Evolutionary conservation across 2,797 vertebrate species (phyloP), one percentile per base, ranked within the genome.

Genomic region (Melopsittacus undulatus): DNA sequence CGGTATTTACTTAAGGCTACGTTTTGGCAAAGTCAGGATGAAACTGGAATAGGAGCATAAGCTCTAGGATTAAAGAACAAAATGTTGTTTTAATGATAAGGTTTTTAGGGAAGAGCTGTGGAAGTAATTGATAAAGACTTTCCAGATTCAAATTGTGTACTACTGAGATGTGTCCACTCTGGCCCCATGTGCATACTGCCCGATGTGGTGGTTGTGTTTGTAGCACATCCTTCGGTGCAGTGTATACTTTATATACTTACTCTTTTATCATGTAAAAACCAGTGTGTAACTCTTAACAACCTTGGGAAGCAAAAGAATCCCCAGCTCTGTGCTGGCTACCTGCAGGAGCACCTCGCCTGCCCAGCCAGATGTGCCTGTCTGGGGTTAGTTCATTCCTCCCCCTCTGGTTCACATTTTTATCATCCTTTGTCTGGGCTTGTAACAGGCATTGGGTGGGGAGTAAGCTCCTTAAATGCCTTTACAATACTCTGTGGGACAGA

Each of bases 361-460:
- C 48, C 34, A 67, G 69, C 62, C 57, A 78, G 24, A 49, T 78
- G 26, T 46, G 62, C 36, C 40, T 69, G 74, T 73, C 59, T 73
- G 42, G 11, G 23, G 5, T 72, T 49, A n/a, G 67, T 75, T 75
- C 32, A 36, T 94, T 92, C 83, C 43, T 79, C 69, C 70, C 75
- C 17, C 34, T 75, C 56, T 62, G 24, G 59, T 85, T 84, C 78
- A 74, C 42, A 17, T 90, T 84, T 89, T 87, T 81, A 29, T 73
- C 95, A 75, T 66, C 45, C 73, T 87, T 87, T 85, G 62, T 90
- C 73, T 84, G 81, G 56, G 68, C 74, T 95, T 87, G 70, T 67
- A 94, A 18, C 40, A 70, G 46, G 22, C 48, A 0, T 69, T 69
- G 42, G n/a, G 22, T 76, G 46, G 43, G 52, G 76, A 92, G 19